Percentiles rank a stretch among this genome's conserved stretches.
Evolutionary conservation across 2,888 invertebrate genomes (phyloP).

Genomic region (Hesperia comma): DNA sequence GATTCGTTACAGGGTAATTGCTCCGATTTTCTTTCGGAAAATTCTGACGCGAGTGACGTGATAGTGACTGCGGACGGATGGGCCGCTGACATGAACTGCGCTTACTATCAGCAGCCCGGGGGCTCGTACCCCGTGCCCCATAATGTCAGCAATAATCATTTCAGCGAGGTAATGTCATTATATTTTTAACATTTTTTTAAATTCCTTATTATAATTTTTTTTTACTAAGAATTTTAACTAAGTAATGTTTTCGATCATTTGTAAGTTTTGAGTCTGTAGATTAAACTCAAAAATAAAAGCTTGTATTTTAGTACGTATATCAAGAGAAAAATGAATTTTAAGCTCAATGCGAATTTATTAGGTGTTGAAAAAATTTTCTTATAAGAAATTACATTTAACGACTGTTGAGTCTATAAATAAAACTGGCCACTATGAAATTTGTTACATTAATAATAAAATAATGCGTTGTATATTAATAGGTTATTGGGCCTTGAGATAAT

Average conservation of each 20-base stretch:
- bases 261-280: no score
- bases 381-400: background rate
- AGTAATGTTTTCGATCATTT: no score
- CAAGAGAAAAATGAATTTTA: no score
- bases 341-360: no score
- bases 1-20: constrained; percentile 82
- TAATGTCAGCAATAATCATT: constrained; percentile 74
- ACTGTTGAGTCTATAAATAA: background rate
- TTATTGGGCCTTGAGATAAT: constrained; percentile 17
- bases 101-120: constrained; percentile 79
- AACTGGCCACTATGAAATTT: background rate
- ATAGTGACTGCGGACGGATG: constrained; percentile 61
- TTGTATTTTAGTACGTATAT: no score
- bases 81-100: constrained; percentile 75
- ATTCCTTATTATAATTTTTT: no score
- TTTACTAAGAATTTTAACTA: no score
- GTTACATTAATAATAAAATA: background rate
- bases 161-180: constrained; percentile 71
- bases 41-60: constrained; percentile 66
- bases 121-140: constrained; percentile 71
- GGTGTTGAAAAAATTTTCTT: constrained; percentile 18
- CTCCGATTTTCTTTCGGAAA: constrained; percentile 68
- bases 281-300: no score
- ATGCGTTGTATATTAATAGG: constrained; percentile 18
- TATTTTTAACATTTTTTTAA: no score